These are phyloP conservation scores for Hippocampus guttulatus DNA, from an alignment of 2,113 vertebrate genomes.

Conservation along the genomic window DNA sequence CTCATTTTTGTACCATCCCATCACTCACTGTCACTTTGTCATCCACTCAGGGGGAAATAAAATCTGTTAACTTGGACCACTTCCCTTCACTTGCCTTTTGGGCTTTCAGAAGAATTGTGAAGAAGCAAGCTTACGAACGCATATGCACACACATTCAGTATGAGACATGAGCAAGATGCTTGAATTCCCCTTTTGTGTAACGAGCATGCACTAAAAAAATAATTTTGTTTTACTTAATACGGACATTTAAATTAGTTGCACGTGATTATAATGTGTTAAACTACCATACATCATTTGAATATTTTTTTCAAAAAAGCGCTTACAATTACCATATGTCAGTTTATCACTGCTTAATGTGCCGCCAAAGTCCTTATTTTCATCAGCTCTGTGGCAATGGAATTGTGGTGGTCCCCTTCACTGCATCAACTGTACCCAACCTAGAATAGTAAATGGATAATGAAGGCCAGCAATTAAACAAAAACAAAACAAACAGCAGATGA, in stretches of 20 bases:
- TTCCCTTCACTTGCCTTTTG: conserved; percentile 34
- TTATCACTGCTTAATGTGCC: no score
- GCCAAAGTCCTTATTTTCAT: no score
- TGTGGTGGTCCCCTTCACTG: not conserved
- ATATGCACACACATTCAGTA: not conserved
- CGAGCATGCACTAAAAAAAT: not conserved
- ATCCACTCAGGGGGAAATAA: conserved; percentile 28
- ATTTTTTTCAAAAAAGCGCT: no score
- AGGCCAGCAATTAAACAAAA: not conserved
- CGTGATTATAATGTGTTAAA: no score
- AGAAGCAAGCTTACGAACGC: conserved; percentile 1
- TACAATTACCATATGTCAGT: no score
- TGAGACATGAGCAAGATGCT: not conserved
- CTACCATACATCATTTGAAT: no score
- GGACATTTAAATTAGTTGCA: no score
- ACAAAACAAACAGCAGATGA: not conserved
- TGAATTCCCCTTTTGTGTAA: not conserved
- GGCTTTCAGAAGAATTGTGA: conserved; percentile 23
- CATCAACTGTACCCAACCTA: not conserved
- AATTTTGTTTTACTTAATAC: no score
- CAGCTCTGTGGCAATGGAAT: not conserved
- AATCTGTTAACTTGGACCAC: conserved; percentile 36
- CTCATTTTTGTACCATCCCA: conserved; percentile 23
- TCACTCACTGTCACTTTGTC: conserved; percentile 51
- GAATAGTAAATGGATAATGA: not conserved